A percentile compares a stretch with the other conserved stretches of the same genome.
Evolutionary conservation across 2,797 vertebrate species (phyloP).

Genomic region (Microhierax caerulescens): DNA sequence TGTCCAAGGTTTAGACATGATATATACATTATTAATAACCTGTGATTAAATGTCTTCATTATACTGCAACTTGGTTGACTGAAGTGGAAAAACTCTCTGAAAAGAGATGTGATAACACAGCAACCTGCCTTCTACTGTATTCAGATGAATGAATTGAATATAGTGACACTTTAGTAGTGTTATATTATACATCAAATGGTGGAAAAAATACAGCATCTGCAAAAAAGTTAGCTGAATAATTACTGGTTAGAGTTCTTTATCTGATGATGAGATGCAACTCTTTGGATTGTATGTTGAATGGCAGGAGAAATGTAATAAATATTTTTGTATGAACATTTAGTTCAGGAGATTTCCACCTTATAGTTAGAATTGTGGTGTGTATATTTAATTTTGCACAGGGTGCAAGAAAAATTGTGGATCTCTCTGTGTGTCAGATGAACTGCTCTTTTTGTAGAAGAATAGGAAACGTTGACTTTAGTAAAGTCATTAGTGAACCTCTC

Average conservation of each 20-base stretch:
- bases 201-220: neutral
- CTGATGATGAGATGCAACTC: neutral
- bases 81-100: neutral
- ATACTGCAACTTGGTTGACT: neutral
- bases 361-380: neutral
- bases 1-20: neutral
- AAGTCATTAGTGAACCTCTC: neutral
- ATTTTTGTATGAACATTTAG: neutral
- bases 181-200: neutral
- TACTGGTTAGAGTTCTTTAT: neutral
- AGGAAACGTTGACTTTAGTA: neutral
- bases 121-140: neutral
- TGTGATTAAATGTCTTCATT: conserved; percentile 9
- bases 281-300: neutral
- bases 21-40: conserved; percentile 33
- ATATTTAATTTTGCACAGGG: neutral
- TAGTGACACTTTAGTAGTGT: neutral
- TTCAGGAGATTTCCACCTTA: neutral
- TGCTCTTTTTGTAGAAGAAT: neutral
- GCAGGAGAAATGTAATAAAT: neutral
- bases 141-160: neutral
- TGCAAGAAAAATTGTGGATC: neutral
- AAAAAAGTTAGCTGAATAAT: neutral
- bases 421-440: neutral
- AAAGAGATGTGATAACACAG: neutral